Conservation (phyloP, 2,797 vertebrate genomes). For the Catostomus latipinnis region DNA sequence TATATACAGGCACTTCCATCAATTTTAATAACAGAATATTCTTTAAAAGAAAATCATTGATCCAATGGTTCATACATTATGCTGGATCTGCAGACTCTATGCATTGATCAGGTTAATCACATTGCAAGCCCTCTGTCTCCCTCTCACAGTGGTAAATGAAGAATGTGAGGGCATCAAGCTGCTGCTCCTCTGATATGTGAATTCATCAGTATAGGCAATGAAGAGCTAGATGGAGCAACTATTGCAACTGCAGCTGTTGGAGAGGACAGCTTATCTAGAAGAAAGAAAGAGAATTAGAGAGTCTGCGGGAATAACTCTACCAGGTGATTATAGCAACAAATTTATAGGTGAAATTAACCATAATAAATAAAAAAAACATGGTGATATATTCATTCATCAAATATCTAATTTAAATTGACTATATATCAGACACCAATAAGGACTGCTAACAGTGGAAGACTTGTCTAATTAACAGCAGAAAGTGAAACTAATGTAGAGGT, state of each 20-base stretch:
- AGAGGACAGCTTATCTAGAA: conserved; percentile 56
- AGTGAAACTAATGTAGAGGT: neutral
- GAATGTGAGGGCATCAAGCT: conserved; percentile 56
- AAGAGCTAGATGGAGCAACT: conserved; percentile 48
- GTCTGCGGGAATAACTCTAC: neutral
- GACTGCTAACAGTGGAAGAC: neutral
- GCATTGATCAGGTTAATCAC: conserved; percentile 18
- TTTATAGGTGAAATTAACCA: neutral
- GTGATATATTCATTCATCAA: neutral
- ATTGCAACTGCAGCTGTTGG: conserved; percentile 49
- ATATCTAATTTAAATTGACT: neutral
- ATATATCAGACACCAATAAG: neutral
- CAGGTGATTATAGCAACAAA: neutral
- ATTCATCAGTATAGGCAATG: conserved; percentile 55
- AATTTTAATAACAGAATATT: neutral
- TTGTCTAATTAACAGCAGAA: neutral
- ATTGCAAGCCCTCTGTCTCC: conserved; percentile 4
- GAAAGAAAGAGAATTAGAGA: neutral
- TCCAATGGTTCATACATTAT: neutral
- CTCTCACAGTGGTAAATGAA: conserved; percentile 36
- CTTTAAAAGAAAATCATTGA: neutral
- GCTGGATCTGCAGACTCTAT: neutral
- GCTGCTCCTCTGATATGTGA: conserved; percentile 48
- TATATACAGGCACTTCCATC: neutral
- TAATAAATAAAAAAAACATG: neutral